phyloP scores from a whole-genome alignment of 2,113 vertebrate genomes.

The Bostrychus sinensis region DNA sequence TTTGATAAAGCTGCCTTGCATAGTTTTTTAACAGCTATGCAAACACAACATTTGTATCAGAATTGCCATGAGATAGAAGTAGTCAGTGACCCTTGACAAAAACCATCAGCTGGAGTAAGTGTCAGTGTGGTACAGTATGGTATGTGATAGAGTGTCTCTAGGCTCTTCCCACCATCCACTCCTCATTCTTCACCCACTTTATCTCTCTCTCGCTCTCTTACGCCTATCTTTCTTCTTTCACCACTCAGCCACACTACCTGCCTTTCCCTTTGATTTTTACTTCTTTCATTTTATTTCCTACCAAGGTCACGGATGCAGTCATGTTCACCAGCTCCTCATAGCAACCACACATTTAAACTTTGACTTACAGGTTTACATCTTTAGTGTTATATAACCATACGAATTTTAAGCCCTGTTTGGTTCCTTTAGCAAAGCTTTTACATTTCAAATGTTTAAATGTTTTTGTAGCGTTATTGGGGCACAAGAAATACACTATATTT shows the following conservation, averaged over 20 bases:
- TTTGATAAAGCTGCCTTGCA: not conserved
- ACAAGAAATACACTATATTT: too few relatives aligned
- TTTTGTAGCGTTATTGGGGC: too few relatives aligned
- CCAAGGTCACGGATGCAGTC: not conserved
- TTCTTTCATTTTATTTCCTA: not conserved
- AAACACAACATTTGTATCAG: not conserved
- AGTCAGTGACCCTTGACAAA: conserved; percentile 11
- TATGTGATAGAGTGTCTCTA: not conserved
- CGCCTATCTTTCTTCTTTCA: not conserved
- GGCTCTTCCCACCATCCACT: not conserved
- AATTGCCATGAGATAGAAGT: not conserved
- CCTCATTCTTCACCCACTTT: conserved; percentile 8
- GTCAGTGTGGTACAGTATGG: not conserved
- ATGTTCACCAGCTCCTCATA: conserved; percentile 4
- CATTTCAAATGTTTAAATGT: not conserved
- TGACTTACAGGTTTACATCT: not conserved
- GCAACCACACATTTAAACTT: not conserved
- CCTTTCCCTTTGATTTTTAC: too few relatives aligned
- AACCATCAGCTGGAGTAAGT: not conserved
- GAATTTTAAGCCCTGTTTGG: not conserved
- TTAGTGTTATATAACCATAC: not conserved
- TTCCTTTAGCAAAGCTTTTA: not conserved
- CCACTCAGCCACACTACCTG: not conserved
- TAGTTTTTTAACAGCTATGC: conserved; percentile 1
- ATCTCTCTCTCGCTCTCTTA: not conserved